Evolutionary conservation across 2,888 invertebrate genomes (phyloP).

Genomic region (Dysmachus trigonus): DNA sequence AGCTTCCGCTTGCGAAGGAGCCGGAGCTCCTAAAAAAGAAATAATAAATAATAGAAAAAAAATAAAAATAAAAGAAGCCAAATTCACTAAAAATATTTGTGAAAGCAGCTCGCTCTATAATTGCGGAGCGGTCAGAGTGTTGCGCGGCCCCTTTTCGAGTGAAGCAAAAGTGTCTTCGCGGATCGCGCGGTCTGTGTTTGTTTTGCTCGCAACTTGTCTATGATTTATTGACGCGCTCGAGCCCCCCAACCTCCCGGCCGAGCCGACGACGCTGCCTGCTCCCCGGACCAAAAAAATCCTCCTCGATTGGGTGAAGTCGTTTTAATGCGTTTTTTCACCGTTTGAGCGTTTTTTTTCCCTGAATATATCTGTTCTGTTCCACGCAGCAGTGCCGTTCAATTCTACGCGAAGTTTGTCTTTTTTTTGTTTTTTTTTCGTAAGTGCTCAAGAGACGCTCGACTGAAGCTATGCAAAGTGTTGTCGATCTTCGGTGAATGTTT

Average conservation of each 20-base stretch:
- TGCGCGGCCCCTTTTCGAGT: not conserved
- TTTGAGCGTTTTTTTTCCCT: not conserved
- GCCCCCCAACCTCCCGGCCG: not conserved
- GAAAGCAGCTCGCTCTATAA: not conserved
- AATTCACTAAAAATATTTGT: slow-evolving; percentile 23
- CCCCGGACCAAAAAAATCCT: not conserved
- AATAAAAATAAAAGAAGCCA: not conserved
- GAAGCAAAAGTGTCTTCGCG: slow-evolving; percentile 13
- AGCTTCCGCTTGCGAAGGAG: not conserved
- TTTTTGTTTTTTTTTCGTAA: not conserved
- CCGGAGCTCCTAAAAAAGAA: not conserved
- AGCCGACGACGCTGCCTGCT: not conserved
- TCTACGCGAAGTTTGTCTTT: not conserved
- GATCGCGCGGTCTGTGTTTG: not conserved
- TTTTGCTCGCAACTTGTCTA: slow-evolving; percentile 7
- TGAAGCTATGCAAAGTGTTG: not conserved
- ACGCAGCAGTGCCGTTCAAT: not conserved
- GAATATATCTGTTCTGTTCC: not conserved
- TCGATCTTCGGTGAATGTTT: not conserved
- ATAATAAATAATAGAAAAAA: not conserved
- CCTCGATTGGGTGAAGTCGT: not conserved
- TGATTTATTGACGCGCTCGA: slow-evolving; percentile 10
- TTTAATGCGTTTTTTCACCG: not conserved
- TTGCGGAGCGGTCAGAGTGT: not conserved
- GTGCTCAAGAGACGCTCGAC: not conserved